phyloP scores from a whole-genome alignment of 2,888 invertebrate species.

The Macrophya annulata region DNA sequence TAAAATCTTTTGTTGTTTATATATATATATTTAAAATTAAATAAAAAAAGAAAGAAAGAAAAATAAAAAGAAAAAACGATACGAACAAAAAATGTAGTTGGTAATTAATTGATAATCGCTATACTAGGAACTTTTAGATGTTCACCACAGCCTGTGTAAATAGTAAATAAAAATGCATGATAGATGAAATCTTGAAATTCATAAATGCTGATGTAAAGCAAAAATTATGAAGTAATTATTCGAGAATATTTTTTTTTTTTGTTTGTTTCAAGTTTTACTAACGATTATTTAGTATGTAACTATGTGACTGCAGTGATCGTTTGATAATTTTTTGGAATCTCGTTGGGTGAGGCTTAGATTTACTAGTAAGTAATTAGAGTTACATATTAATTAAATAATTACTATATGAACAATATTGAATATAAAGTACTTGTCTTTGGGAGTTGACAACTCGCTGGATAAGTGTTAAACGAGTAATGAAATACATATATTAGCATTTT shows the following conservation, averaged over 20 bases:
- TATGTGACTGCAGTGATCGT: conserved; percentile 17
- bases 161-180: neutral
- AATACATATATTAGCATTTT: conserved; percentile 65
- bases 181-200: conserved; percentile 7
- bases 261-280: neutral
- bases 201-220: neutral
- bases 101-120: conserved; percentile 27
- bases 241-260: conserved; percentile 8
- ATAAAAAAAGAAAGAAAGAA: neutral
- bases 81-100: conserved; percentile 31
- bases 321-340: conserved; percentile 62
- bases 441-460: conserved; percentile 36
- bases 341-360: conserved; percentile 67
- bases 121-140: conserved; percentile 15
- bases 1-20: neutral
- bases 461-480: conserved; percentile 58
- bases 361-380: conserved; percentile 60
- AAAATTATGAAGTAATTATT: neutral
- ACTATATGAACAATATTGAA: conserved; percentile 58
- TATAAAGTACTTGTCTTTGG: conserved; percentile 60
- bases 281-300: neutral
- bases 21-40: neutral
- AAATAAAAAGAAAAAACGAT: conserved; percentile 26
- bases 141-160: conserved; percentile 36
- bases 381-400: conserved; percentile 62